phyloP scores from a whole-genome alignment of 2,888 invertebrate genomes.

The Drosophila colorata region DNA sequence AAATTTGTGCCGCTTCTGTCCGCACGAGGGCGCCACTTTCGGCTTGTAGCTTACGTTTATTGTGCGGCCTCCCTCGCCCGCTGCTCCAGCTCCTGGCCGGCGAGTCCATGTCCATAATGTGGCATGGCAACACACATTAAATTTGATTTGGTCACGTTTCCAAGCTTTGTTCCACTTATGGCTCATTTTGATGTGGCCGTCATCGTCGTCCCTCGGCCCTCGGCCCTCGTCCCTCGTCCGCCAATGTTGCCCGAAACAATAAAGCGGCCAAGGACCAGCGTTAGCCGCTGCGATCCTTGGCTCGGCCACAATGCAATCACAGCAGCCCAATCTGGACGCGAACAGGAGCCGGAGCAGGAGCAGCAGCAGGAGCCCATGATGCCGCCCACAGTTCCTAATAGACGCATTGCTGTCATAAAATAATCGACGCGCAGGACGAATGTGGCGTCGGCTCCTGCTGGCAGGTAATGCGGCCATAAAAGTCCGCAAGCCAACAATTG shows the following conservation, averaged over 20 bases:
- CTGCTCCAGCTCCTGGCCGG: constrained; percentile 9
- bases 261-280: constrained; percentile 21
- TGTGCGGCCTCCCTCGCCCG: constrained; percentile 2
- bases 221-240: background rate
- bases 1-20: constrained; percentile 14
- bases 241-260: constrained; percentile 27
- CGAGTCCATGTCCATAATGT: constrained; percentile 18
- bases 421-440: constrained; percentile 60
- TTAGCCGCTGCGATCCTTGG: constrained; percentile 28
- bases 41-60: background rate
- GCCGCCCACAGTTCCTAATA: too few species aligned
- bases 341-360: background rate
- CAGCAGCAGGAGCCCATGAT: constrained; percentile 16
- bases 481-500: constrained; percentile 20
- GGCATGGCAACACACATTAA: constrained; percentile 72
- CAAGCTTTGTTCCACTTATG: constrained; percentile 85
- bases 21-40: constrained; percentile 48
- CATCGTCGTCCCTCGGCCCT: background rate
- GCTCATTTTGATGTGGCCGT: constrained; percentile 77
- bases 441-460: background rate
- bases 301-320: constrained; percentile 64
- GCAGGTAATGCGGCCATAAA: constrained; percentile 34
- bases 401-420: constrained; percentile 74
- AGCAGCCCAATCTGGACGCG: constrained; percentile 7
- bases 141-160: constrained; percentile 84